These are phyloP conservation scores for Orthonyx spaldingii DNA, from an alignment of 2,113 vertebrate genomes.

Conservation along the genomic window DNA sequence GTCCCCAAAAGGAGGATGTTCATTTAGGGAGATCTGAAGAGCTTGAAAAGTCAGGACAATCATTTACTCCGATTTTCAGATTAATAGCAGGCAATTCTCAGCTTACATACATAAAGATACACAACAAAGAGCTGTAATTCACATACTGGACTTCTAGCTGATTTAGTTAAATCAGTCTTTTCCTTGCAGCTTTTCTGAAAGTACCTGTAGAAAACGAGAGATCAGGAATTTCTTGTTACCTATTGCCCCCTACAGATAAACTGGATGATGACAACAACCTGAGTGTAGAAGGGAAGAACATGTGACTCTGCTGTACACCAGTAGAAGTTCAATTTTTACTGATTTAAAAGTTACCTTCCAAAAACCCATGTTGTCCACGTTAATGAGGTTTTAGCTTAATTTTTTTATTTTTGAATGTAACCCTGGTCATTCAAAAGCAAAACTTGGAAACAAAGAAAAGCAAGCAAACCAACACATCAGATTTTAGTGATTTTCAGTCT, in stretches of 20 bases:
- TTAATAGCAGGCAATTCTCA: background rate
- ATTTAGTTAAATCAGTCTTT: constrained; percentile 31
- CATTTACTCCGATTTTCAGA: background rate
- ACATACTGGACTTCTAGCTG: background rate
- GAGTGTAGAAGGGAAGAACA: too few species aligned
- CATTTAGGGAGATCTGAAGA: background rate
- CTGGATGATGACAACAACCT: background rate
- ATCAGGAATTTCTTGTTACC: constrained; percentile 33
- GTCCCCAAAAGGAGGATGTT: background rate
- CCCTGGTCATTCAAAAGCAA: fast-evolving
- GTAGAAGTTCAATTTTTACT: background rate
- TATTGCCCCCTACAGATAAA: constrained; percentile 66
- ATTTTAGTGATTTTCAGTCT: background rate
- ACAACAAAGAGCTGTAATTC: background rate
- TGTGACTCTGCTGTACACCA: background rate
- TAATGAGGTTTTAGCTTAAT: background rate
- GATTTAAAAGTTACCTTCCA: background rate
- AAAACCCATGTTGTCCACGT: background rate
- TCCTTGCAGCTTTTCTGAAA: constrained; percentile 22
- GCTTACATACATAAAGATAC: background rate
- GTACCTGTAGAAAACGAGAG: background rate
- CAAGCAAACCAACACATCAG: background rate
- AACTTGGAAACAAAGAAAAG: background rate
- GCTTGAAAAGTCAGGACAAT: background rate
- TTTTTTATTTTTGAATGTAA: background rate